Conservation (phyloP, 2,797 vertebrate species). For the Rhabdophis nuchalis region DNA sequence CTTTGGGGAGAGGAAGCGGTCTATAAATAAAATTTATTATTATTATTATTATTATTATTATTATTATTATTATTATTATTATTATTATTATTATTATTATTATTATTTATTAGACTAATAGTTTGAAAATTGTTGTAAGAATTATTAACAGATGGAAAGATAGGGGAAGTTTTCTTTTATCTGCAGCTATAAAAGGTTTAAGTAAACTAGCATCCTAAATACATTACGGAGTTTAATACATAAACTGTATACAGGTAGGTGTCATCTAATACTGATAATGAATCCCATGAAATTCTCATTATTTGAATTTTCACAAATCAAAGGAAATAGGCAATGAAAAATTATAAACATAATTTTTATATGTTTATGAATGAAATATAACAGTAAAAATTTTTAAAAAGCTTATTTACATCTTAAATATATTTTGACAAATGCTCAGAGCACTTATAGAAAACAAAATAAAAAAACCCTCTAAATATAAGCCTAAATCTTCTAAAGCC, state of each 20-base stretch:
- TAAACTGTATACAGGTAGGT: not conserved
- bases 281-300: not conserved
- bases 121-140: not conserved
- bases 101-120: not conserved
- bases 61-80: too few relatives aligned
- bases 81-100: too few relatives aligned
- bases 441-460: not conserved
- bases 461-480: not conserved
- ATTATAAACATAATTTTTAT: not conserved
- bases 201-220: not conserved
- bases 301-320: not conserved
- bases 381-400: not conserved
- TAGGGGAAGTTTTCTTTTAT: slow-evolving; percentile 21
- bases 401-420: not conserved
- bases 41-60: too few relatives aligned
- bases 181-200: not conserved
- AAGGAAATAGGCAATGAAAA: not conserved
- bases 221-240: not conserved
- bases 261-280: not conserved
- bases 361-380: not conserved
- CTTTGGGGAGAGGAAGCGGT: too few relatives aligned
- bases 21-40: too few relatives aligned
- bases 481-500: not conserved
- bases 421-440: not conserved
- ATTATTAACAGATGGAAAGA: not conserved